Percentiles rank a stretch among this genome's conserved stretches.
Evolutionary conservation across 2,113 vertebrate species (phyloP).

Genomic region (Bungarus multicinctus): DNA sequence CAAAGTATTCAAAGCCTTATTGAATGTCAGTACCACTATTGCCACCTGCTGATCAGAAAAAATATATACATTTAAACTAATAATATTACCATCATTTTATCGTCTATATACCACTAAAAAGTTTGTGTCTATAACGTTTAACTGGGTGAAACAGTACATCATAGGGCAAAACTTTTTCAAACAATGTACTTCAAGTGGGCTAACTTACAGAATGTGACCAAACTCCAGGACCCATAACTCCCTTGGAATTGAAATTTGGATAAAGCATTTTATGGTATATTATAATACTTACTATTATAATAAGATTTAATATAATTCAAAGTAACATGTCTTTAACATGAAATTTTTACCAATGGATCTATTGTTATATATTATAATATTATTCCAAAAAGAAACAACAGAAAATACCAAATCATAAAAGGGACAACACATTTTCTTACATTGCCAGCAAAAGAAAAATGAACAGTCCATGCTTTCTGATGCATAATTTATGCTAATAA

Average conservation of each 20-base stretch:
- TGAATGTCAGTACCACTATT: conserved; percentile 36
- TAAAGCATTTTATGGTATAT: not conserved
- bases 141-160: not conserved
- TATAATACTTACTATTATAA: not conserved
- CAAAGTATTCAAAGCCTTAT: not conserved
- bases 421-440: not conserved
- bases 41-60: conserved; percentile 58
- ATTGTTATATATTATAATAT: not conserved
- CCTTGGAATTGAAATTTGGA: not conserved
- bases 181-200: not conserved
- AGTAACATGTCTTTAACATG: not conserved
- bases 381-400: not conserved
- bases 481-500: not conserved
- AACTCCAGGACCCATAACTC: not conserved
- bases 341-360: not conserved
- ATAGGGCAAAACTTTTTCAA: not conserved
- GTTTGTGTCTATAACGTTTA: not conserved
- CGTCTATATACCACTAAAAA: not conserved
- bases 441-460: not conserved
- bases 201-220: not conserved
- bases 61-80: conserved; percentile 14
- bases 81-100: not conserved
- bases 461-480: not conserved
- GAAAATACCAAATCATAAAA: not conserved
- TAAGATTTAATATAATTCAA: not conserved